Percentiles rank a stretch among this genome's conserved stretches.
These are phyloP conservation scores for Orientallactaga bullata DNA, from an alignment of 2,113 vertebrate species.

Conservation along the genomic window DNA sequence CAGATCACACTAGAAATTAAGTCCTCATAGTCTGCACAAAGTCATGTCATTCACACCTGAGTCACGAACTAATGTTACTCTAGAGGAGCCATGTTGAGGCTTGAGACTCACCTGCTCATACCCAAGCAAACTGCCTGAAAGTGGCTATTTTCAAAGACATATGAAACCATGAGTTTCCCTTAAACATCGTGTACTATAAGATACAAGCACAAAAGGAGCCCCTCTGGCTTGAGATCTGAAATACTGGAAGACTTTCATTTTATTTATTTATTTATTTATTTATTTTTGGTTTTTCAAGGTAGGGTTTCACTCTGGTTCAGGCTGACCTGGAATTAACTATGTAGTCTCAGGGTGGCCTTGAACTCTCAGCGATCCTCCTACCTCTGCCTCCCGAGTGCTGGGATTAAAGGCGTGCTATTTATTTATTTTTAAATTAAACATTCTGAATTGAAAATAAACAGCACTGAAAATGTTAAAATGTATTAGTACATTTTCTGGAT, in stretches of 20 bases:
- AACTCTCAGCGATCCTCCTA: too few species aligned
- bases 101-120: neutral
- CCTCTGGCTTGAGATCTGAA: neutral
- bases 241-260: neutral
- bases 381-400: too few species aligned
- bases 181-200: neutral
- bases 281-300: too few species aligned
- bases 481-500: neutral
- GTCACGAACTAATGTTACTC: neutral
- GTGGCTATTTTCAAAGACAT: neutral
- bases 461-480: neutral
- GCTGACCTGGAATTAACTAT: too few species aligned
- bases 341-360: too few species aligned
- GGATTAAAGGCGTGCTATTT: too few species aligned
- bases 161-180: neutral
- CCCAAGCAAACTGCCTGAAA: neutral
- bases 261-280: neutral
- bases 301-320: too few species aligned
- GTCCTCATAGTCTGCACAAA: neutral
- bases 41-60: neutral
- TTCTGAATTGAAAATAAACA: constrained; percentile 37
- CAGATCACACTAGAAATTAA: neutral
- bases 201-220: neutral
- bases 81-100: neutral
- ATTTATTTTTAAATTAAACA: neutral